Base-by-base conservation (phyloP, 1,140 invertebrate species). In the Heliconius congener region DNA sequence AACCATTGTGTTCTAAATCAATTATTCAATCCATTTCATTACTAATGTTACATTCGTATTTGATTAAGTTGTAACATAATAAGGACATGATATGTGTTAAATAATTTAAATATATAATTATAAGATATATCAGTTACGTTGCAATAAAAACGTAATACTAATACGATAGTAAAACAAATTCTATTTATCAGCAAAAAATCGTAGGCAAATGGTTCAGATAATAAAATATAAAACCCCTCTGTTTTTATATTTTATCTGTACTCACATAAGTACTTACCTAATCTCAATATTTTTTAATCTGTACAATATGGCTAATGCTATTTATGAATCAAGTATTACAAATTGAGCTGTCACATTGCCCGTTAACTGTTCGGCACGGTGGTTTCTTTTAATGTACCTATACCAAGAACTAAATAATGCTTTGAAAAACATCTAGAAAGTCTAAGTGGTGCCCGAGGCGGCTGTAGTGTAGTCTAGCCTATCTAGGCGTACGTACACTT, bases 371-470 rank as follows among this genome's bases (percentile, higher is more conserved):
- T 57, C 55, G n/a, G 55, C 8, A 23, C 55, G 55, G 3, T 57
- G 55, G 55, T 57, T 57, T 23, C 55, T 57, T 57, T 70, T 71
- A 76, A 23, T 70, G 74, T 23, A 23, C 23, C 23, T 70, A 34
- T 19, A 57, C 55, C 23, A 57, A 57, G 19, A 57, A 57, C 55
- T 57, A 57, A 23, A 57, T 57, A n/a, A n/a, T 9, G 55, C n/a
- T n/a, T 57, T 57, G 55, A 57, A 57, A 57, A 57, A 18, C n/a
- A 19, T 57, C 55, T 57, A 76, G 71, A 76, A 80, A 80, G 79
- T 76, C 57, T 71, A 80, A 80, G 71, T 76, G 74, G 70, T 52
- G 74, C 79, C 71, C 52, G 79, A 50, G 79, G 79, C 79, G 66
- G 30, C 34, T 71, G 42, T 34, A 76, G 52, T 76, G 55, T 2